phyloP scores from a whole-genome alignment of 2,113 vertebrate species.

The Phaethornis superciliosus region DNA sequence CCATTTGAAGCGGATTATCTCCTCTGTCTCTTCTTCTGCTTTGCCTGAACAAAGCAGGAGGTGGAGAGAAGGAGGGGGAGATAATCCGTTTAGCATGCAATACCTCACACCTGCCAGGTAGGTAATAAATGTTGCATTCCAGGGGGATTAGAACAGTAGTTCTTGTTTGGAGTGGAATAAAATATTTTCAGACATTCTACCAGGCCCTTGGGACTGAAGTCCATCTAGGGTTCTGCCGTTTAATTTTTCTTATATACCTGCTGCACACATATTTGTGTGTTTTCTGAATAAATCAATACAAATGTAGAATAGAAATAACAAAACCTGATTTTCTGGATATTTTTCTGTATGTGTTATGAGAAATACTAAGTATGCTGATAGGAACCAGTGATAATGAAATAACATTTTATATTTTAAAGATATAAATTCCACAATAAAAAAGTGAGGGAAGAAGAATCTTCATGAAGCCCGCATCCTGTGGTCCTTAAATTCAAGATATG shows the following conservation, averaged over 20 bases:
- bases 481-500: not conserved
- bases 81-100: slow-evolving; percentile 50
- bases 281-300: not conserved
- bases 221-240: not conserved
- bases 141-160: slow-evolving; percentile 29
- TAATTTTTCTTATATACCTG: not conserved
- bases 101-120: slow-evolving; percentile 44
- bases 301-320: not conserved
- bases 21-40: slow-evolving; percentile 10
- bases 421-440: not conserved
- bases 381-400: not conserved
- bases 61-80: slow-evolving; percentile 20
- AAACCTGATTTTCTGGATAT: not conserved
- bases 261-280: not conserved
- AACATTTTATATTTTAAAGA: not conserved
- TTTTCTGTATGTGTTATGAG: not conserved
- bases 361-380: not conserved
- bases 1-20: slow-evolving; percentile 63
- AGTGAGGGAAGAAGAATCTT: not conserved
- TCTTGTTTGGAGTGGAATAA: slow-evolving; percentile 23
- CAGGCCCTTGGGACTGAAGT: not conserved
- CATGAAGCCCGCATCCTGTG: not conserved
- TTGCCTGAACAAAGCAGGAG: not conserved
- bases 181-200: slow-evolving; percentile 30
- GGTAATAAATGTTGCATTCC: slow-evolving; percentile 54